Percentiles rank a stretch among this genome's conserved stretches.
Evolutionary conservation across 2,797 vertebrate species (phyloP).

Genomic region (Labeo calbasu): DNA sequence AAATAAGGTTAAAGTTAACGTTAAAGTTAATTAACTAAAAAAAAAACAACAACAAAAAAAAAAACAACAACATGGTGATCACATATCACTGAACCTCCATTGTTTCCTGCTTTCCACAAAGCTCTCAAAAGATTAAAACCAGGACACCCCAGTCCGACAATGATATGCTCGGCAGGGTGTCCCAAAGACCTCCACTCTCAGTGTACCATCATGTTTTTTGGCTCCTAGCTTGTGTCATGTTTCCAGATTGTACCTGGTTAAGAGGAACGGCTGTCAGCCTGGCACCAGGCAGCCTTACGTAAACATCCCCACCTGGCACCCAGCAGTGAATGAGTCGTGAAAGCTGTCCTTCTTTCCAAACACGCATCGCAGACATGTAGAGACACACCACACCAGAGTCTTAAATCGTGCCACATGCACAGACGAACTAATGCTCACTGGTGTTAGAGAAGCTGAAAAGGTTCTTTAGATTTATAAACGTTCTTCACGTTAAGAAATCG

Average conservation of each 20-base stretch:
- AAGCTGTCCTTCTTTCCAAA: conserved; percentile 54
- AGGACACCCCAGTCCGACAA: conserved; percentile 23
- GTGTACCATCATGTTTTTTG: conserved; percentile 30
- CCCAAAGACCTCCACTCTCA: conserved; percentile 7
- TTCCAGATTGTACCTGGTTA: conserved; percentile 51
- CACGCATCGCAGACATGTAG: conserved; percentile 47
- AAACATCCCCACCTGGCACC: conserved; percentile 60
- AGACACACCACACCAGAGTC: conserved; percentile 44
- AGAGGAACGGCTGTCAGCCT: conserved; percentile 47
- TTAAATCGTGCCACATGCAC: conserved; percentile 43
- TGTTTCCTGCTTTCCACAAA: conserved; percentile 6
- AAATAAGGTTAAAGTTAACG: neutral
- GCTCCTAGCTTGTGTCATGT: conserved; percentile 32
- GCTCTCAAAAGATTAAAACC: conserved; percentile 40
- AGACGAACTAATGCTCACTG: conserved; percentile 26
- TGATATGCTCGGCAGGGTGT: conserved; percentile 3
- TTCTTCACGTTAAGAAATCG: neutral
- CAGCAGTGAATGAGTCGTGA: conserved; percentile 57
- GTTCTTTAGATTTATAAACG: neutral
- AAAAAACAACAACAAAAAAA: neutral
- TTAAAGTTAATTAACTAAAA: neutral
- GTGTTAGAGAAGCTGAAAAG: neutral
- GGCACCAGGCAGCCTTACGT: conserved; percentile 51
- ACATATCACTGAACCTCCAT: neutral
- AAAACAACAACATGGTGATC: neutral